These are phyloP conservation scores for Oreochromis niloticus DNA, from an alignment of 2,113 vertebrate genomes.

Conservation along the genomic window DNA sequence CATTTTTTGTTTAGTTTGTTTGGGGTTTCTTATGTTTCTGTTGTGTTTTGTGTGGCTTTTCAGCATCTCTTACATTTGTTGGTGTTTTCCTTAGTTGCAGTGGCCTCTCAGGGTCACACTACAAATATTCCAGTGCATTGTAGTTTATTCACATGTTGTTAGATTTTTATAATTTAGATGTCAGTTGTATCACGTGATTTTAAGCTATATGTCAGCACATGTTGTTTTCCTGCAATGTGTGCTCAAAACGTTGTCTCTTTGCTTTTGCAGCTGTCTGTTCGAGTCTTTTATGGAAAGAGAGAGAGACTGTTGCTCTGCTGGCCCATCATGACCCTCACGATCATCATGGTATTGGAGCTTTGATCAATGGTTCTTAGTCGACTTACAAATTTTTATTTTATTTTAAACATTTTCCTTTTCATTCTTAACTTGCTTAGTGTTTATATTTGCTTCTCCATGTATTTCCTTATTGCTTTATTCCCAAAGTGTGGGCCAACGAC, in stretches of 20 bases:
- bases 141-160: not conserved
- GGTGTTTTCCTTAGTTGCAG: not conserved
- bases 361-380: not conserved
- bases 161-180: not conserved
- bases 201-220: not conserved
- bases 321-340: rapidly evolving
- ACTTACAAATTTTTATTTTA: too few species aligned
- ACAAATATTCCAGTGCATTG: not conserved
- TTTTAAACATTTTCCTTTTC: not conserved
- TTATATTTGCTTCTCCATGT: not conserved
- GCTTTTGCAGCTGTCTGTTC: not conserved
- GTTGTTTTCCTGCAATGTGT: rapidly evolving
- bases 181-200: not conserved
- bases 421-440: not conserved
- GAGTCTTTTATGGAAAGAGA: not conserved
- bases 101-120: not conserved
- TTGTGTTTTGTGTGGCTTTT: not conserved
- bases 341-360: rapidly evolving
- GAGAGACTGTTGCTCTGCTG: not conserved
- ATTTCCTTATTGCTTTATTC: rapidly evolving
- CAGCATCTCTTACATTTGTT: not conserved
- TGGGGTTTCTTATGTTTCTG: not conserved
- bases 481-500: not conserved
- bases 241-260: rapidly evolving
- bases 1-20: not conserved